These are phyloP conservation scores for Ariopsis seemanni DNA, from an alignment of 2,113 vertebrate genomes.

Conservation along the genomic window DNA sequence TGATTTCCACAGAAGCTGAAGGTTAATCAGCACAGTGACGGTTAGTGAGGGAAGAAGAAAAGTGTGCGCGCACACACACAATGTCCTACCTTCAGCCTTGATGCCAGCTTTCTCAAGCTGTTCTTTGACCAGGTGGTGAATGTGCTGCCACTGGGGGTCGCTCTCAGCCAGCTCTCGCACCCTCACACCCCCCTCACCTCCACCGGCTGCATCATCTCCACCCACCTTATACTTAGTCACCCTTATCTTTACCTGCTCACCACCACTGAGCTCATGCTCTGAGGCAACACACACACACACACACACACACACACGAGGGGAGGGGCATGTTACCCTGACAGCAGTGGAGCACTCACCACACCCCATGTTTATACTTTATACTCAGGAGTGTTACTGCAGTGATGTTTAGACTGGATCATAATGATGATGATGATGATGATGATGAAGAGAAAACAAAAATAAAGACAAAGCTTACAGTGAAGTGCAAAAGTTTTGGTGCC, in stretches of 20 bases:
- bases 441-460: background rate
- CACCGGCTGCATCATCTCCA: constrained; percentile 53
- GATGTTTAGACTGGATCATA: background rate
- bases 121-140: constrained; percentile 92
- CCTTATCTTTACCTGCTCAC: constrained; percentile 87
- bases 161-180: constrained; percentile 85
- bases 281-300: constrained; percentile 59
- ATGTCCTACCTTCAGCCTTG: constrained; percentile 86
- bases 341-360: background rate
- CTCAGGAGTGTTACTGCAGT: background rate
- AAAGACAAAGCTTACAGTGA: background rate
- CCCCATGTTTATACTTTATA: background rate
- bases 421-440: constrained; percentile 2
- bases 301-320: constrained; percentile 52
- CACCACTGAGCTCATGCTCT: constrained; percentile 81
- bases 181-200: constrained; percentile 77
- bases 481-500: background rate
- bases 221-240: constrained; percentile 85
- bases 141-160: constrained; percentile 87
- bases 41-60: background rate
- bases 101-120: constrained; percentile 95
- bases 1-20: background rate
- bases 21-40: background rate
- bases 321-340: constrained; percentile 42
- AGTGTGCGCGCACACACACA: background rate